Conservation (phyloP, 2,888 invertebrate genomes). For the Nysson spinosus region DNA sequence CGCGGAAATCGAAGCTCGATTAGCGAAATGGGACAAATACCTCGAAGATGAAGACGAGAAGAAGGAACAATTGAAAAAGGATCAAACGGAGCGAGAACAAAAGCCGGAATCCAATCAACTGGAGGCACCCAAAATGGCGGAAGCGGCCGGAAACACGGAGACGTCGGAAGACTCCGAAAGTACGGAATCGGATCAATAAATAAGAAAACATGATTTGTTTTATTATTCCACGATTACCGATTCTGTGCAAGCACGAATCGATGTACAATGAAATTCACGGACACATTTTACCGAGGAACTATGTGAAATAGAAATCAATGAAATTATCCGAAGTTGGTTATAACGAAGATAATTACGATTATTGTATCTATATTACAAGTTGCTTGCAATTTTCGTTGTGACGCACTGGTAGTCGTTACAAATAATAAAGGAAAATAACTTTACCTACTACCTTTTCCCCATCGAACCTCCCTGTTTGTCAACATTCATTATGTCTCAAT, state of each 20-base stretch:
- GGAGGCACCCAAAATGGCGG: neutral
- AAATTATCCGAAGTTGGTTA: slow-evolving; percentile 5
- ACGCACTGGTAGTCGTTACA: slow-evolving; percentile 32
- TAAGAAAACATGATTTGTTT: no score
- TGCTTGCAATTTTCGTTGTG: slow-evolving; percentile 16
- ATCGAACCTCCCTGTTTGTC: neutral
- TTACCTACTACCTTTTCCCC: neutral
- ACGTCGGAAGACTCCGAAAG: neutral
- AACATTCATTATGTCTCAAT: no score
- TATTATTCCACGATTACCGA: no score
- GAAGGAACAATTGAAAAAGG: slow-evolving; percentile 3
- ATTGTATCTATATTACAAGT: slow-evolving; percentile 24
- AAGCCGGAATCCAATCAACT: neutral
- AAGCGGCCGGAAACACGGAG: neutral
- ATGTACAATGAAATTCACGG: neutral
- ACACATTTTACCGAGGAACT: neutral
- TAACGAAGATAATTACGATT: slow-evolving; percentile 12
- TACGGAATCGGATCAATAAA: no score
- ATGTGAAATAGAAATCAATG: neutral
- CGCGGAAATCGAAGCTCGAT: slow-evolving; percentile 87
- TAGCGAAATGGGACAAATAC: slow-evolving; percentile 93
- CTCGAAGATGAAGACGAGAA: slow-evolving; percentile 81
- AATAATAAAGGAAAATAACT: slow-evolving; percentile 39
- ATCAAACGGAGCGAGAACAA: neutral
- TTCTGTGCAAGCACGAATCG: neutral